phyloP scores from a whole-genome alignment of 2,113 vertebrate genomes.

The Dermatemys mawii region DNA sequence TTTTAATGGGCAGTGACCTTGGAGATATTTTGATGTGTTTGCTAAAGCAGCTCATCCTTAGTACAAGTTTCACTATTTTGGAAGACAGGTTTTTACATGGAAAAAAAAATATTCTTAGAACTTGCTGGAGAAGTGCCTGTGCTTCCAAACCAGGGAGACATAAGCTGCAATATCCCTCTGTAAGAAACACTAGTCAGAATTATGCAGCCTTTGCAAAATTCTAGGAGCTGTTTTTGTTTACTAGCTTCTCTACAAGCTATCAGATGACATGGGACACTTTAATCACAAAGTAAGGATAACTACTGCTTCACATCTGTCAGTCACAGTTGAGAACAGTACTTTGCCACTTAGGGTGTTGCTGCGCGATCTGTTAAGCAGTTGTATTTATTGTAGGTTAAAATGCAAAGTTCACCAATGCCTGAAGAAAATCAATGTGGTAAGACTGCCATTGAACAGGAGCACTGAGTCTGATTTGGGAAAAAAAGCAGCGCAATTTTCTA shows the following conservation, averaged over 20 bases:
- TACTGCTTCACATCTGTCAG: neutral
- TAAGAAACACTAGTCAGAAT: neutral
- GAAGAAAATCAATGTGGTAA: neutral
- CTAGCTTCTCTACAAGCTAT: neutral
- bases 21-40: neutral
- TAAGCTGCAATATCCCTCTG: too few species aligned
- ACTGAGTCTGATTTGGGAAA: neutral
- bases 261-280: neutral
- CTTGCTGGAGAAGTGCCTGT: too few species aligned
- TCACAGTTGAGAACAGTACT: neutral
- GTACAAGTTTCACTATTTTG: neutral
- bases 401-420: neutral
- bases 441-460: neutral
- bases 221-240: neutral
- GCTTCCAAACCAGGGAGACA: too few species aligned
- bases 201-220: neutral
- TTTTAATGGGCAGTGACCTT: neutral
- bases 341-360: too few species aligned
- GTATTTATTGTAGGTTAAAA: neutral
- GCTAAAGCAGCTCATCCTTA: neutral
- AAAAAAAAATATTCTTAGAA: too few species aligned
- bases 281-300: neutral
- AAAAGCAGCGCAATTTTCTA: neutral
- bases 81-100: neutral
- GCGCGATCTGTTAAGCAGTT: neutral